Conservation (phyloP, 2,888 invertebrate species). For the Cheilosia vulpina region DNA sequence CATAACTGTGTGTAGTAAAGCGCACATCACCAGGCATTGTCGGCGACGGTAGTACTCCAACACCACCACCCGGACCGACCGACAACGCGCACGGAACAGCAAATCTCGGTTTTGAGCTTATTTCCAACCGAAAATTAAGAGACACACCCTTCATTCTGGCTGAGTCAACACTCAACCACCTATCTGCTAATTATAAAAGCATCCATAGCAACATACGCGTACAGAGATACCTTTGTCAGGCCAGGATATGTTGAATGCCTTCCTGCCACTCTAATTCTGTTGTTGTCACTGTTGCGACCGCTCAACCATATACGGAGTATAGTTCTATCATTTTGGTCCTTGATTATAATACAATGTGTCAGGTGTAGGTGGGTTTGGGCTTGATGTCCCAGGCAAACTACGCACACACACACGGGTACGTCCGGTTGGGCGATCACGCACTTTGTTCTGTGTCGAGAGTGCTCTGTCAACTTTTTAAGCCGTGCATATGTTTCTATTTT, state of each 20-base stretch:
- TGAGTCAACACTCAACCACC: conserved; percentile 47
- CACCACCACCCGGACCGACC: conserved; percentile 1
- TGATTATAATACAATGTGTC: conserved; percentile 38
- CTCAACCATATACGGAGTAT: conserved; percentile 2
- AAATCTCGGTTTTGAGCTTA: conserved; percentile 62
- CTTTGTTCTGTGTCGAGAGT: conserved; percentile 17
- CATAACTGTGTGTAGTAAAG: conserved; percentile 47
- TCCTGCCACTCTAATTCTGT: conserved; percentile 23
- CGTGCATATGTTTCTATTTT: conserved; percentile 15
- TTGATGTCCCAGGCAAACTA: not conserved
- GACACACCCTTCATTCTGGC: conserved; percentile 53
- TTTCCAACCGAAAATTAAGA: conserved; percentile 64
- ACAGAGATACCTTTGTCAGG: conserved; percentile 35
- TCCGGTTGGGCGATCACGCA: conserved; percentile 11
- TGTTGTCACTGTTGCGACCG: conserved; percentile 25
- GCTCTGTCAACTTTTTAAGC: conserved; percentile 30
- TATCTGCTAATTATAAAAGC: conserved; percentile 62
- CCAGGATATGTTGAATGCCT: conserved; percentile 34
- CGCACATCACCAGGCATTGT: conserved; percentile 13
- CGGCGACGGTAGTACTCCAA: not conserved
- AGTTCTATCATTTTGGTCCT: conserved; percentile 20
- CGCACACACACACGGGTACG: not conserved
- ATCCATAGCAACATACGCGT: conserved; percentile 44
- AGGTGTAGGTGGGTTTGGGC: conserved; percentile 26
- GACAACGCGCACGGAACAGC: conserved; percentile 20